Conservation (phyloP, 1,140 invertebrate species). For the Euwallacea fornicatus region DNA sequence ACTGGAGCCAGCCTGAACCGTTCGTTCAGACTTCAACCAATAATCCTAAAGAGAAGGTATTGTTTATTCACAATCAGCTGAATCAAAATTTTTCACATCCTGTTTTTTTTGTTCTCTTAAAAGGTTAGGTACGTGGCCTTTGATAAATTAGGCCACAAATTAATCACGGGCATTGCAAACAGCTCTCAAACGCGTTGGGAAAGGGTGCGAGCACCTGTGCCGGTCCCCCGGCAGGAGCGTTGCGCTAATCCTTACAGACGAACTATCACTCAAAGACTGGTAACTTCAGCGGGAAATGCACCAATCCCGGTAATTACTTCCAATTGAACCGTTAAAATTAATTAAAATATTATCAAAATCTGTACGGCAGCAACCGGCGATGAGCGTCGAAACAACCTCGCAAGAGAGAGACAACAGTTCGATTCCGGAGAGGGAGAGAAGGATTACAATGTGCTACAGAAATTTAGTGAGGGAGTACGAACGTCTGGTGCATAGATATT, state of each 20-base stretch:
- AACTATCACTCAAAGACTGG: conserved; percentile 46
- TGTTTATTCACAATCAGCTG: conserved; percentile 6
- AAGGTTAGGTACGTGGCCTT: conserved; percentile 77
- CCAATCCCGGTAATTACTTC: conserved; percentile 27
- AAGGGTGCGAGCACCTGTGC: conserved; percentile 56
- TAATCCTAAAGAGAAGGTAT: conserved; percentile 74
- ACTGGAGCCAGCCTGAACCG: conserved; percentile 79
- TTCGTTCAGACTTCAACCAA: conserved; percentile 71
- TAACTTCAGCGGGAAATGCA: conserved; percentile 21
- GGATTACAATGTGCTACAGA: conserved; percentile 54
- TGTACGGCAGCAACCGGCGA: conserved; percentile 6
- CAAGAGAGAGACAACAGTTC: conserved; percentile 38
- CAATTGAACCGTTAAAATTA: not conserved
- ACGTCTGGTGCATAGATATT: conserved; percentile 56
- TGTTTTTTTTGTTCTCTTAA: conserved; percentile 22
- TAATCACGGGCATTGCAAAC: conserved; percentile 86
- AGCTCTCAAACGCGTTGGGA: conserved; percentile 57
- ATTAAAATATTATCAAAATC: not conserved
- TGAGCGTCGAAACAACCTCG: not conserved
- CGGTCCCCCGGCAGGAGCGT: conserved; percentile 45
- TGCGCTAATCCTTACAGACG: conserved; percentile 45
- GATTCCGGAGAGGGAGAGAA: conserved; percentile 51
- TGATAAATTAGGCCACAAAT: conserved; percentile 76
- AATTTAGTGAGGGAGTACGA: conserved; percentile 59
- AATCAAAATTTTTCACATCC: not conserved